phyloP scores from a whole-genome alignment of 2,113 vertebrate genomes.

The Rhinolophus sinicus region DNA sequence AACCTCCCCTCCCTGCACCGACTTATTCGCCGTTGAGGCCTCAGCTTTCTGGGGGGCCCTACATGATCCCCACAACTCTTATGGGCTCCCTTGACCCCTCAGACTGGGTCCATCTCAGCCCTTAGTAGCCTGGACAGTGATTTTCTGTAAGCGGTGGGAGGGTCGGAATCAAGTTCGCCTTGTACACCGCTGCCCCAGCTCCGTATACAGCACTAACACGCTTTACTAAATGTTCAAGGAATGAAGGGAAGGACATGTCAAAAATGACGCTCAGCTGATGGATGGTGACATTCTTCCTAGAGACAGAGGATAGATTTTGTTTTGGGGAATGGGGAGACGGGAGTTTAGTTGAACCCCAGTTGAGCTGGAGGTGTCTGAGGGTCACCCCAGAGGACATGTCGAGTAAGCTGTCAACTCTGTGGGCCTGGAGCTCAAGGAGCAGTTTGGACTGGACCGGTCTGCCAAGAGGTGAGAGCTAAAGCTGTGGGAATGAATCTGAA shows the following conservation, averaged over 20 bases:
- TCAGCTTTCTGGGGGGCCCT: background rate
- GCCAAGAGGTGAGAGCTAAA: slow-evolving; percentile 24
- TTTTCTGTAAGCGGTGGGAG: background rate
- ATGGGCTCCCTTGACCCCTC: background rate
- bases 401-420: background rate
- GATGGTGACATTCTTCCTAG: slow-evolving; percentile 13
- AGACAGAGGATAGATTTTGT: slow-evolving; percentile 35
- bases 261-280: background rate
- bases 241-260: background rate
- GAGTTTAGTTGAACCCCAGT: background rate
- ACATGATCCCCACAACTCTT: background rate
- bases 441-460: slow-evolving; percentile 69
- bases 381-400: background rate
- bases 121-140: background rate
- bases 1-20: too few species aligned
- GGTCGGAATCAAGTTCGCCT: background rate
- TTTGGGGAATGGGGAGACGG: background rate
- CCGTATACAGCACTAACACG: background rate
- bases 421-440: slow-evolving; percentile 8
- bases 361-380: background rate
- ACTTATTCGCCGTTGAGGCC: background rate
- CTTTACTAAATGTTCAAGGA: background rate
- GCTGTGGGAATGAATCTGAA: slow-evolving; percentile 66
- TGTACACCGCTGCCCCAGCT: background rate
- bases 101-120: background rate